Base-by-base conservation (phyloP, 2,888 invertebrate species). In the Coenonympha glycerion region DNA sequence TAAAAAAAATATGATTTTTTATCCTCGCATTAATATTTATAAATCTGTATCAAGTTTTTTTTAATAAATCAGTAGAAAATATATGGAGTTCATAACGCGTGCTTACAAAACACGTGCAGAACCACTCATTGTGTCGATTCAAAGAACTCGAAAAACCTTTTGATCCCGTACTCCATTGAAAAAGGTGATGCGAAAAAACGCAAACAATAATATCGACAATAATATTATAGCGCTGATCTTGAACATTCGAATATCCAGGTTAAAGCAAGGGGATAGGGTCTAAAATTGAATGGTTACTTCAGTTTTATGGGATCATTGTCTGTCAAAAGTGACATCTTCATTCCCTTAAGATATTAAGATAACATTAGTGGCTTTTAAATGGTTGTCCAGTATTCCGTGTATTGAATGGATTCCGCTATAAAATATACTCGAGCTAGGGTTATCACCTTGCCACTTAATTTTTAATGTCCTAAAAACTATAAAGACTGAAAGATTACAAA, bases 301-400 rank as follows among this genome's bases (percentile, higher is more conserved):
- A 46, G 5, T 21, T 45, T 26, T 26, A 34, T 36, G 19, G 52
- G 49, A 50, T 57, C 44, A 56, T 65, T 56, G 63, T 61, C 57
- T 55, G 56, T 60, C 62, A 68, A 71, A 71, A 68, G 65, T 73
- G 79, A 80, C 69, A 64, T 77, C 76, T 80, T 68, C 67, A 68
- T 79, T 60, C 71, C 72, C 64, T 70, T 63, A 71, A 74, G 75
- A 79, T 78, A 72, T 81, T 78, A 73, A 83, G 85, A 86, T 85
- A 85, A 79, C 81, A 86, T 87, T 87, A 86, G 86, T 82, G 86
- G 86, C 82, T 85, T 84, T 71, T 83, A 83, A 84, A 85, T 75
- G 83, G 76, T 73, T 80, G 82, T 80, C 72, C 65, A 62, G 58
- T 57, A 36, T 80, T 71, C 65, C 62, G 58, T 57, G 33, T 51